Evolutionary conservation across 2,113 vertebrate species (phyloP).

Genomic region (Myanophis thanlyinensis): DNA sequence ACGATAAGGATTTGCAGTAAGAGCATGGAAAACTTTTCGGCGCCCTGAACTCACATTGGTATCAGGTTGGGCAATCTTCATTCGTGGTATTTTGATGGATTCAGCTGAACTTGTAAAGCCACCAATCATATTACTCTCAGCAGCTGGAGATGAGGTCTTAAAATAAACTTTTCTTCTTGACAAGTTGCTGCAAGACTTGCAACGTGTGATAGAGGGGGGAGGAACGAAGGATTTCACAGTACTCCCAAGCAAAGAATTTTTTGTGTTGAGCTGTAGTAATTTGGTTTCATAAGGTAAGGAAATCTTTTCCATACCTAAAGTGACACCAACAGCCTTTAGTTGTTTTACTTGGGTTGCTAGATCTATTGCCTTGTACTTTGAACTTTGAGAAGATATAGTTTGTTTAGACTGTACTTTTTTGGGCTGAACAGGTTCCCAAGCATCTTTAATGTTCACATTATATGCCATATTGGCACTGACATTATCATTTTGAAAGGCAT

Average conservation of each 20-base stretch:
- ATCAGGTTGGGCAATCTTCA: neutral
- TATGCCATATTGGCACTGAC: constrained; percentile 51
- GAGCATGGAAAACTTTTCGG: neutral
- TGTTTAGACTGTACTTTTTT: neutral
- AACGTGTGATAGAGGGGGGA: constrained; percentile 31
- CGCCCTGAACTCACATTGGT: neutral
- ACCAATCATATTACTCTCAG: accelerated
- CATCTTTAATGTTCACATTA: constrained; percentile 51
- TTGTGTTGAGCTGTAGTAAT: constrained; percentile 54
- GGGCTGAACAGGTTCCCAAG: constrained; percentile 46
- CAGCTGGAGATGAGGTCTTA: neutral
- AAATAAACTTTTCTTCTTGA: neutral
- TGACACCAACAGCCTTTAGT: neutral
- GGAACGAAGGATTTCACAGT: constrained; percentile 62
- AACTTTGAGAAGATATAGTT: neutral
- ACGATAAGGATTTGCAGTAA: constrained; percentile 38
- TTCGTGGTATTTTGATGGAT: constrained; percentile 8
- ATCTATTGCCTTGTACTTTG: neutral
- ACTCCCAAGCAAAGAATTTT: constrained; percentile 53
- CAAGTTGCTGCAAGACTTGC: constrained; percentile 27
- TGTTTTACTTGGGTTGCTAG: constrained; percentile 9
- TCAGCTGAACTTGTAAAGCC: constrained; percentile 30
- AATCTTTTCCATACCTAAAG: constrained; percentile 41
- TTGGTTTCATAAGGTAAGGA: constrained; percentile 59
- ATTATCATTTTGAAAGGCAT: constrained; percentile 10